A percentile compares a stretch with the other conserved stretches of the same genome.
Conservation (phyloP, 2,888 invertebrate species). For the Endomychus coccineus region DNA sequence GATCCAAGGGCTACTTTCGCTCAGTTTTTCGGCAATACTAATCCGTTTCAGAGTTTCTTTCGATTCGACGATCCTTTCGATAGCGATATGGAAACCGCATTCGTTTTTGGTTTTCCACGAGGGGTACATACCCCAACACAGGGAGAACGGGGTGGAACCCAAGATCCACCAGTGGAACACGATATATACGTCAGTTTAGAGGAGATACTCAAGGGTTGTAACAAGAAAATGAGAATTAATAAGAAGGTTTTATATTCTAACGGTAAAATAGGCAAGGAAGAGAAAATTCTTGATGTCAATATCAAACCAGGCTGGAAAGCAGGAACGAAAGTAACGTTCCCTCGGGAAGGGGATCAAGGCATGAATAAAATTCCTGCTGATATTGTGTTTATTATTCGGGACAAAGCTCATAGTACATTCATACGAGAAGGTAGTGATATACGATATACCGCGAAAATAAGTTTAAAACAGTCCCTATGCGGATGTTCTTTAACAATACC, state of each 20-base stretch:
- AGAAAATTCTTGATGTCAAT: slow-evolving; percentile 84
- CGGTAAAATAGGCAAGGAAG: slow-evolving; percentile 73
- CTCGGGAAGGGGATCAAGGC: slow-evolving; percentile 87
- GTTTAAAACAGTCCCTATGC: slow-evolving; percentile 81
- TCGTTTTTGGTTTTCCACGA: slow-evolving; percentile 11
- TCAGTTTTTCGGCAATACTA: slow-evolving; percentile 90
- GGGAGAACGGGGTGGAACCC: slow-evolving; percentile 47
- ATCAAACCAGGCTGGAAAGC: slow-evolving; percentile 97
- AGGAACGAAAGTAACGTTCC: slow-evolving; percentile 94
- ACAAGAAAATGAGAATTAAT: slow-evolving; percentile 96
- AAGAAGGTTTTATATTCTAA: slow-evolving; percentile 73
- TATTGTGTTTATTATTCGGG: slow-evolving; percentile 87
- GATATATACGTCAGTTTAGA: slow-evolving; percentile 85
- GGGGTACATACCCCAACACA: background rate
- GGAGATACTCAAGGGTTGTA: slow-evolving; percentile 79
- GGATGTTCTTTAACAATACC: slow-evolving; percentile 79
- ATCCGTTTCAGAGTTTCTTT: slow-evolving; percentile 85
- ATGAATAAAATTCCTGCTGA: slow-evolving; percentile 89
- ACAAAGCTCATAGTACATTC: slow-evolving; percentile 80
- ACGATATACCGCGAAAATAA: slow-evolving; percentile 72
- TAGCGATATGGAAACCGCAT: slow-evolving; percentile 53
- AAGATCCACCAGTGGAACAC: slow-evolving; percentile 83
- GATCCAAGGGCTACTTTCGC: slow-evolving; percentile 94
- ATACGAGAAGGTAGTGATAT: slow-evolving; percentile 89
- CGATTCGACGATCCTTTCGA: slow-evolving; percentile 60